phyloP scores from a whole-genome alignment of 2,113 vertebrate species.

The Coptodon rendalli region DNA sequence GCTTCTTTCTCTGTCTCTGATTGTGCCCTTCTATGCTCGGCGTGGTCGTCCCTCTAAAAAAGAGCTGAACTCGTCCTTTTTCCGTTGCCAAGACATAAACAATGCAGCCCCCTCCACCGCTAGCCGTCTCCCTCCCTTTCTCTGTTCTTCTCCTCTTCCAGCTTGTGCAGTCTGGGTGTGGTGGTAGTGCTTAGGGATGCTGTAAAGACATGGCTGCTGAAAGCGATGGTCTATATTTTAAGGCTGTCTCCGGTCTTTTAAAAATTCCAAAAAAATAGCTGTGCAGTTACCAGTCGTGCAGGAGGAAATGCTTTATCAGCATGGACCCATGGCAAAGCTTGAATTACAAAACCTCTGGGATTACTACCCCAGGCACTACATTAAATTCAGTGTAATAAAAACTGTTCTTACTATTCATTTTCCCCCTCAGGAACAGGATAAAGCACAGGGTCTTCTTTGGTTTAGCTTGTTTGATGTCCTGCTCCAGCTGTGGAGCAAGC shows the following conservation, averaged over 20 bases:
- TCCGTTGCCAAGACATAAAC: conserved; percentile 57
- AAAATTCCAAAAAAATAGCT: not conserved
- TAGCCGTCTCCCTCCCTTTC: not conserved
- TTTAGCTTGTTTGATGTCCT: not conserved
- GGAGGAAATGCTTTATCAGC: conserved; percentile 32
- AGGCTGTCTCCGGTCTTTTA: not conserved
- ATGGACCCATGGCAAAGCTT: not conserved
- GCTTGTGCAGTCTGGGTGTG: conserved; percentile 57
- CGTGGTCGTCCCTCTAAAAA: conserved; percentile 31
- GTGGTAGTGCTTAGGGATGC: conserved; percentile 26
- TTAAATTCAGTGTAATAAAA: conserved; percentile 15
- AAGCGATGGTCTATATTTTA: conserved; percentile 4
- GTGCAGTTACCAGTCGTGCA: not conserved
- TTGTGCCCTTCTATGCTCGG: not conserved
- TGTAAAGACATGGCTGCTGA: conserved; percentile 15
- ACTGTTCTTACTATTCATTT: conserved; percentile 5
- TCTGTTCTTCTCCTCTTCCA: not conserved
- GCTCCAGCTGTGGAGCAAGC: not conserved
- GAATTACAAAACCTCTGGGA: conserved; percentile 11
- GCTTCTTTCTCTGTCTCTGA: not conserved
- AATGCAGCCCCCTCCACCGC: conserved; percentile 24
- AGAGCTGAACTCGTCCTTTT: conserved; percentile 56
- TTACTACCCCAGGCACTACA: not conserved
- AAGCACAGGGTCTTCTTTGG: not conserved
- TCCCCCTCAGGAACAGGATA: not conserved